phyloP scores from a whole-genome alignment of 2,113 vertebrate genomes.

The Arenaria interpres region DNA sequence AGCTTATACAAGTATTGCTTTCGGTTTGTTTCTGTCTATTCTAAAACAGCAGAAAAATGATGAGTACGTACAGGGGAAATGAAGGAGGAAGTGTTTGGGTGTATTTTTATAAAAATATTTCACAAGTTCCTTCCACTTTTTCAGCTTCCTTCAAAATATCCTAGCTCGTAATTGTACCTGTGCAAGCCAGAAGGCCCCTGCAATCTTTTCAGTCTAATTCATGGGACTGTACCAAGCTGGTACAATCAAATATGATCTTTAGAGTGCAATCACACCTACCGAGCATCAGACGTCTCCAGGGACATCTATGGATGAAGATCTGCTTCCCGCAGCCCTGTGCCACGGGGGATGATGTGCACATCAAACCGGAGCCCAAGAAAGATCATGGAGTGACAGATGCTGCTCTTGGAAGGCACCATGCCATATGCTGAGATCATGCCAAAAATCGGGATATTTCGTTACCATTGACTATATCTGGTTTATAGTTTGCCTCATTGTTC shows the following conservation, averaged over 20 bases:
- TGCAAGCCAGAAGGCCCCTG: background rate
- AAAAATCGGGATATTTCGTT: background rate
- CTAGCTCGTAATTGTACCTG: background rate
- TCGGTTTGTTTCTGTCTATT: background rate
- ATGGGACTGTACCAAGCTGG: background rate
- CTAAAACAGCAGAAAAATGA: constrained; percentile 27
- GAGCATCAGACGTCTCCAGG: background rate
- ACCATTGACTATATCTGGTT: fast-evolving
- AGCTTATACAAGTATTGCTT: constrained; percentile 18
- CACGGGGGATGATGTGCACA: fast-evolving
- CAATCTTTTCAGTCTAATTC: background rate
- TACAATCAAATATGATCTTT: background rate
- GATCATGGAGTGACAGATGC: background rate
- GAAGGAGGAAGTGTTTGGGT: constrained; percentile 47
- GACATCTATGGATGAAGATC: background rate
- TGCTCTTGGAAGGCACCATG: background rate
- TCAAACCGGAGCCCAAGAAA: background rate
- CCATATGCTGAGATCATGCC: background rate
- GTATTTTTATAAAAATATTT: constrained; percentile 30
- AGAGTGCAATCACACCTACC: background rate
- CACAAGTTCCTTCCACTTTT: constrained; percentile 31
- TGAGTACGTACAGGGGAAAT: constrained; percentile 10
- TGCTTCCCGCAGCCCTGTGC: background rate
- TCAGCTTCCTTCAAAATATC: background rate
- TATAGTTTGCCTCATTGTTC: background rate